Percentiles rank a stretch among this genome's conserved stretches.
These are phyloP conservation scores for Bovichtus diacanthus DNA, from an alignment of 2,797 vertebrate genomes.

Conservation along the genomic window DNA sequence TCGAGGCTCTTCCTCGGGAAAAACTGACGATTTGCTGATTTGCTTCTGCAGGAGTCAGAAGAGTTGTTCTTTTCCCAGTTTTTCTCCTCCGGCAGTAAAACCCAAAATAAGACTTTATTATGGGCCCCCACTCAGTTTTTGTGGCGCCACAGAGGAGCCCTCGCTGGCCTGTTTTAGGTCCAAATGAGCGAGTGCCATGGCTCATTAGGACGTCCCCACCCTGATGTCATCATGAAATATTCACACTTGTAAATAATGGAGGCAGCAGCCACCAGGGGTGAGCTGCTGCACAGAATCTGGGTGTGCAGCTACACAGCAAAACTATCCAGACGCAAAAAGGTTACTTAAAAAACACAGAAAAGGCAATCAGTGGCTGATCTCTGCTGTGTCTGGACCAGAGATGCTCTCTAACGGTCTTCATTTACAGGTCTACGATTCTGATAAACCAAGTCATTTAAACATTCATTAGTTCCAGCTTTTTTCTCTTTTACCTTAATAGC, in stretches of 20 bases:
- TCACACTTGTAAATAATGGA: constrained; percentile 79
- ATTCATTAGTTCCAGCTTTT: background rate
- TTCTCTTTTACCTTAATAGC: background rate
- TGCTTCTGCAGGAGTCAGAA: background rate
- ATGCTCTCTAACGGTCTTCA: background rate
- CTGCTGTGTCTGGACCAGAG: constrained; percentile 23
- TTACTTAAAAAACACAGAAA: constrained; percentile 32
- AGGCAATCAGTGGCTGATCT: constrained; percentile 29
- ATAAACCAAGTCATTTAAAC: background rate
- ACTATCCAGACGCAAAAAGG: constrained; percentile 28
- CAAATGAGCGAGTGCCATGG: constrained; percentile 52
- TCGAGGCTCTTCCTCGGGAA: constrained; percentile 31
- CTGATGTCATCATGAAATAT: constrained; percentile 81
- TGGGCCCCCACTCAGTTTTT: constrained; percentile 18
- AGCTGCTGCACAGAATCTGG: constrained; percentile 30
- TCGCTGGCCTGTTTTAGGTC: constrained; percentile 31
- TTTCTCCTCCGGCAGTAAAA: constrained; percentile 19
- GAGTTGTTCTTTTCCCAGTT: constrained; percentile 12
- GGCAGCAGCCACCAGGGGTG: constrained; percentile 43
- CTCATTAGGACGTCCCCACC: constrained; percentile 65
- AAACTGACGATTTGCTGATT: constrained; percentile 20
- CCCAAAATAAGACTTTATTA: constrained; percentile 53
- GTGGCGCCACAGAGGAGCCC: constrained; percentile 31
- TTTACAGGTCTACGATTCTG: background rate
- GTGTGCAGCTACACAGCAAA: constrained; percentile 27